Percentiles rank a stretch among this genome's conserved stretches.
phyloP scores from a whole-genome alignment of 2,888 invertebrate species.

The Ornithoptera alexandrae region DNA sequence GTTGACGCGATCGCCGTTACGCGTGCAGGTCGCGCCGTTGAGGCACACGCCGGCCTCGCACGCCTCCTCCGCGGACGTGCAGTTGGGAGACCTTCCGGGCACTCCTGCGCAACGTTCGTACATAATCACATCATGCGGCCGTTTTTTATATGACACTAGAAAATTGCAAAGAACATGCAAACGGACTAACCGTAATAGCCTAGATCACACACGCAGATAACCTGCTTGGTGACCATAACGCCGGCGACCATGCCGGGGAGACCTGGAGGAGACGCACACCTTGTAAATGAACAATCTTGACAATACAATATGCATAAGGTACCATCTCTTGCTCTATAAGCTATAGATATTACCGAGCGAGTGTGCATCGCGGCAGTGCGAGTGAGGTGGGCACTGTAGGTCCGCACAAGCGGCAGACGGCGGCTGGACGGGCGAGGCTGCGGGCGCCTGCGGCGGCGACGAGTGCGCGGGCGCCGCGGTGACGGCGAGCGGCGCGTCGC shows the following conservation, averaged over 20 bases:
- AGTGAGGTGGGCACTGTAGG: conserved; percentile 78
- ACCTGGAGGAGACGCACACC: conserved; percentile 38
- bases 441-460: conserved; percentile 45
- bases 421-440: conserved; percentile 60
- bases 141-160: too few relatives aligned
- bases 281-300: neutral
- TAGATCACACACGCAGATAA: conserved; percentile 83
- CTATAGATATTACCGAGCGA: conserved; percentile 30
- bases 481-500: conserved; percentile 62
- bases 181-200: conserved; percentile 78
- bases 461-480: conserved; percentile 64
- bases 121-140: neutral
- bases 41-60: conserved; percentile 87
- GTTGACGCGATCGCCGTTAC: conserved; percentile 79
- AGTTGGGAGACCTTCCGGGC: conserved; percentile 61
- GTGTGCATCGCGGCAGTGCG: conserved; percentile 82
- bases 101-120: conserved; percentile 49
- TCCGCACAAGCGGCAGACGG: conserved; percentile 41
- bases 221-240: conserved; percentile 54
- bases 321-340: too few relatives aligned
- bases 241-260: conserved; percentile 52
- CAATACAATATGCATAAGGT: neutral
- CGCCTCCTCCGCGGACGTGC: conserved; percentile 58
- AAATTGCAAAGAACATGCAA: too few relatives aligned
- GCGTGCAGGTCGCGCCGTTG: conserved; percentile 86